Evolutionary conservation across 64 coral and sea anemone species (phyloP).

Genomic region (Platygyra sinensis): DNA sequence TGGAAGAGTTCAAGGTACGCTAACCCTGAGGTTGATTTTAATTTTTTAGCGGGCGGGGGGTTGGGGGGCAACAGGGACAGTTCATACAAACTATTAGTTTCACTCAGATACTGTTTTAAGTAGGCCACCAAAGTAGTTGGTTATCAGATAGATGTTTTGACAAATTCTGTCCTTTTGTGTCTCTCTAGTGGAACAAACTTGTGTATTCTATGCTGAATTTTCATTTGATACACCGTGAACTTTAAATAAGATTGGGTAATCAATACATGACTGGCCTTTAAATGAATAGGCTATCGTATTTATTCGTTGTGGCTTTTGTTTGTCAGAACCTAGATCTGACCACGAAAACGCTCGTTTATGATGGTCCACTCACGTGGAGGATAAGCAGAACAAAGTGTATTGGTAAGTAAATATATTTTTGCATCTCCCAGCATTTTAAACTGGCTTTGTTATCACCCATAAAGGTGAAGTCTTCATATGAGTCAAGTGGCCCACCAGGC

Average conservation of each 20-base stretch:
- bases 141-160: too few relatives aligned
- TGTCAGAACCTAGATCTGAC: constrained; percentile 86
- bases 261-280: not conserved
- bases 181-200: too few relatives aligned
- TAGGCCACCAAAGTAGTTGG: too few relatives aligned
- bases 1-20: constrained; percentile 89
- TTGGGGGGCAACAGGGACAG: not conserved
- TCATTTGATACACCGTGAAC: too few relatives aligned
- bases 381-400: constrained; percentile 96
- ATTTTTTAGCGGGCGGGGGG: not conserved
- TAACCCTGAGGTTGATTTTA: not conserved
- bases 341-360: constrained; percentile 91
- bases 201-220: too few relatives aligned
- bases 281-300: not conserved
- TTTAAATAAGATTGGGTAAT: not conserved
- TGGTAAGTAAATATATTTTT: constrained; percentile 48
- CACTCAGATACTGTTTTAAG: too few relatives aligned
- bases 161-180: too few relatives aligned
- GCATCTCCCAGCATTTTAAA: too few relatives aligned
- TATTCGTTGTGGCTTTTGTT: not conserved
- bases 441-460: too few relatives aligned
- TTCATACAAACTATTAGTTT: not conserved
- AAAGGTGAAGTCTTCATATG: too few relatives aligned
- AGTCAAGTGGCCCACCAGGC: too few relatives aligned
- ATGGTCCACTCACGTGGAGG: constrained; percentile 95